Conservation (phyloP, 2,888 invertebrate genomes). For the Nephrotoma appendiculata region DNA sequence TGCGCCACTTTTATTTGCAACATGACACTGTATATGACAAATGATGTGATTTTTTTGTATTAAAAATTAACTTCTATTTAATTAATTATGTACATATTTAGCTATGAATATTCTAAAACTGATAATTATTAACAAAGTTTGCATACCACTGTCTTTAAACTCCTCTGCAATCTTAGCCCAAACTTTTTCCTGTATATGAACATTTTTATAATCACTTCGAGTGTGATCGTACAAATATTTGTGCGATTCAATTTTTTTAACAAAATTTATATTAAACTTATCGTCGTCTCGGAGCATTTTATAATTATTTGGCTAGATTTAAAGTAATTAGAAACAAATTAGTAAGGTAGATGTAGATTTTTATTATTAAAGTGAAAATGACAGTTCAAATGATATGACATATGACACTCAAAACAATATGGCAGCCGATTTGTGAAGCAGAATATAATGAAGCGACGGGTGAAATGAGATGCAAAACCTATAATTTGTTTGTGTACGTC, state of each 20-base stretch:
- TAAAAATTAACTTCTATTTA: background rate
- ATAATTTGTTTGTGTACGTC: background rate
- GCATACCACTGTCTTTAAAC: slow-evolving; percentile 29
- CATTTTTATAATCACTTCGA: slow-evolving; percentile 33
- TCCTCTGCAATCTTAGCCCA: slow-evolving; percentile 29
- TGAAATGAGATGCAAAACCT: background rate
- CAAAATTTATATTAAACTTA: slow-evolving; percentile 33
- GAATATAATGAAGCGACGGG: background rate
- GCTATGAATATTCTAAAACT: background rate
- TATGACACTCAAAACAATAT: background rate
- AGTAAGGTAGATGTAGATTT: background rate
- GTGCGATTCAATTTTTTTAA: slow-evolving; percentile 34
- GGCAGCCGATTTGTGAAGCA: background rate
- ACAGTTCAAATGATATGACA: slow-evolving; percentile 1
- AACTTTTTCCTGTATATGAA: slow-evolving; percentile 32
- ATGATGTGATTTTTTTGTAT: background rate
- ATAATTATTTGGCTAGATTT: background rate
- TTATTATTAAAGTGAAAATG: background rate
- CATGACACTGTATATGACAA: slow-evolving; percentile 23
- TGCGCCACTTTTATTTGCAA: slow-evolving; percentile 34
- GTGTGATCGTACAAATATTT: slow-evolving; percentile 35
- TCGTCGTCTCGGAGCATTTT: slow-evolving; percentile 32
- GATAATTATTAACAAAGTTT: background rate
- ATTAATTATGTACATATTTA: background rate
- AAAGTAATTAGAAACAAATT: background rate